Evolutionary conservation across 2,797 vertebrate genomes (phyloP).

Genomic region (Epinephelus awoara): DNA sequence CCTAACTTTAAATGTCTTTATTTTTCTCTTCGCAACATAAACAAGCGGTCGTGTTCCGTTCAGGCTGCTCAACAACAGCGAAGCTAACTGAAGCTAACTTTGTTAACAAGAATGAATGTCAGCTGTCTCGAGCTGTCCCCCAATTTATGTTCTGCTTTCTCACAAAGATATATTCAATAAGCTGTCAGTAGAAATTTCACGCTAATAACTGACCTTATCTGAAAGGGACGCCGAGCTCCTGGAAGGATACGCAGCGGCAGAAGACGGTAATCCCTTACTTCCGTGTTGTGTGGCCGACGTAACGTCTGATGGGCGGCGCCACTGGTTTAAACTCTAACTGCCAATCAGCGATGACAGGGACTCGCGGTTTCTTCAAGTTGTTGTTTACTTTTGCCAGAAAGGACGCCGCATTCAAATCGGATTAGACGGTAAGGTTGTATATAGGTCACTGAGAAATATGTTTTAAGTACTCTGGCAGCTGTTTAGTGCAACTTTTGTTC

Average conservation of each 20-base stretch:
- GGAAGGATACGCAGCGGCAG: neutral
- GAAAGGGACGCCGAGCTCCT: neutral
- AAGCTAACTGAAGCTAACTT: conserved; percentile 12
- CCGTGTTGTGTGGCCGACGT: conserved; percentile 26
- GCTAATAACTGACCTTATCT: conserved; percentile 27
- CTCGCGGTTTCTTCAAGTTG: conserved; percentile 83
- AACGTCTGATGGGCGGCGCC: conserved; percentile 26
- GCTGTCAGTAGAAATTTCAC: neutral
- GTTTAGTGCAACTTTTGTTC: fast-evolving
- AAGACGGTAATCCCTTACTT: conserved; percentile 40
- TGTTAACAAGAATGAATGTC: neutral
- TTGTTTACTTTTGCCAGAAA: conserved; percentile 48
- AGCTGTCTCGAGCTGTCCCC: fast-evolving
- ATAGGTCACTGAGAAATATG: fast-evolving
- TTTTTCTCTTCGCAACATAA: conserved; percentile 33
- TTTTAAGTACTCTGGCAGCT: fast-evolving
- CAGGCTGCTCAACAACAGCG: neutral
- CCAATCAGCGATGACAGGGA: conserved; percentile 79
- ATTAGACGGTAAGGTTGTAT: fast-evolving
- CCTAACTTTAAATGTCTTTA: neutral
- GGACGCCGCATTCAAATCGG: fast-evolving
- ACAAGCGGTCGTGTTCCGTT: conserved; percentile 32
- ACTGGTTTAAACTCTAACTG: conserved; percentile 17
- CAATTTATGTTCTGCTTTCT: fast-evolving
- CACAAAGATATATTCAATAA: fast-evolving